Evolutionary conservation across 2,113 vertebrate species (phyloP).

Genomic region (Pteronura brasiliensis): DNA sequence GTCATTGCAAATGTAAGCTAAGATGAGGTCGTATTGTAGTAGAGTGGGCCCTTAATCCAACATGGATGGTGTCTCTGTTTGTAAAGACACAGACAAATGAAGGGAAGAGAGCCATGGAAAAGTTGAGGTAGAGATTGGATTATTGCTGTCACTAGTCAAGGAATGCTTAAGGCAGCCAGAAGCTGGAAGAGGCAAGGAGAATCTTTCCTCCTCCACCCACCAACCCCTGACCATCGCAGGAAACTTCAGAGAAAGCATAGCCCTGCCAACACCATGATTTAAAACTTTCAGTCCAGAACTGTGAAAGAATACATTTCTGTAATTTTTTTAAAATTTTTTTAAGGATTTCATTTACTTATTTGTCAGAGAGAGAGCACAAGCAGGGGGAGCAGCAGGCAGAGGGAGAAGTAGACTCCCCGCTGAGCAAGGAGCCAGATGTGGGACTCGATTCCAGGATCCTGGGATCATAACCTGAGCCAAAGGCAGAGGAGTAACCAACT

Average conservation of each 20-base stretch:
- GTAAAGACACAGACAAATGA: neutral
- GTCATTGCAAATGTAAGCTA: neutral
- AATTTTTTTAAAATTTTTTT: neutral
- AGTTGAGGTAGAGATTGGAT: neutral
- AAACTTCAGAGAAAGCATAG: neutral
- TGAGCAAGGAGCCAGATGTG: too few species aligned
- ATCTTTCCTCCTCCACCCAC: neutral
- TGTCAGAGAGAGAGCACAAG: neutral
- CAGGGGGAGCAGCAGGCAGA: too few species aligned
- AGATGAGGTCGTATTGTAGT: neutral
- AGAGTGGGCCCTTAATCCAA: neutral
- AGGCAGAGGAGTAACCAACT: too few species aligned
- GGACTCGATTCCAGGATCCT: too few species aligned
- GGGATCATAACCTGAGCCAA: too few species aligned
- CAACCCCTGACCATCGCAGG: fast-evolving
- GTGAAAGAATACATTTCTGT: neutral
- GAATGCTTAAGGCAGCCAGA: neutral
- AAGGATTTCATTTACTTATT: neutral
- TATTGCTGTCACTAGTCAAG: neutral
- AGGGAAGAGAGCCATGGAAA: too few species aligned
- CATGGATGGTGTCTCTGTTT: neutral
- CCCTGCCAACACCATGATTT: neutral
- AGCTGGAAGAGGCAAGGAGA: neutral
- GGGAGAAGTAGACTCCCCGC: too few species aligned
- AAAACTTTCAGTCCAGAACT: neutral